These are phyloP conservation scores for Donacobius atricapilla DNA, from an alignment of 2,113 vertebrate genomes.

Conservation along the genomic window DNA sequence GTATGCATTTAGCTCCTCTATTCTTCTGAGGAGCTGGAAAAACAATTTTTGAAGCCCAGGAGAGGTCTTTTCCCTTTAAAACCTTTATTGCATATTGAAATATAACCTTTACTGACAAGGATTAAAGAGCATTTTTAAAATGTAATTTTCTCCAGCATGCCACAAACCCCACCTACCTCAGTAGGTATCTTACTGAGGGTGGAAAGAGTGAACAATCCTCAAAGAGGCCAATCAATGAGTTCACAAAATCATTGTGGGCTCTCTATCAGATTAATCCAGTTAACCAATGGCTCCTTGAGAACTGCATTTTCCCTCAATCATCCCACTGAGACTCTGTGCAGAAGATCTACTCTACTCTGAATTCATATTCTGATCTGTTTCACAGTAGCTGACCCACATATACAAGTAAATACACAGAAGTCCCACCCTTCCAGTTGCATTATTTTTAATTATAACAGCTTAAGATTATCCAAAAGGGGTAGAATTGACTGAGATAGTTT, in stretches of 20 bases:
- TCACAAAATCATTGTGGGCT: not conserved
- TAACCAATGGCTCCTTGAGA: not conserved
- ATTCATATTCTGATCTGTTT: not conserved
- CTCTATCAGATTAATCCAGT: not conserved
- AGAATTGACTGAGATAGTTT: not conserved
- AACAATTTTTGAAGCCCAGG: not conserved
- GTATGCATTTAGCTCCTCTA: not conserved
- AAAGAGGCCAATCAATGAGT: not conserved
- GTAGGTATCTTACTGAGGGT: not conserved
- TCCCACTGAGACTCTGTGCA: not conserved
- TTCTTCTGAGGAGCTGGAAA: not conserved
- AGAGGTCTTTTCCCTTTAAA: not conserved
- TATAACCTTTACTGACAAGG: not conserved
- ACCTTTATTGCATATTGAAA: not conserved
- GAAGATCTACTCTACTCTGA: not conserved
- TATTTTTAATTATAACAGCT: not conserved
- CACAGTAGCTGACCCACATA: rapidly evolving
- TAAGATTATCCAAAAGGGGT: not conserved
- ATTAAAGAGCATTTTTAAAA: not conserved
- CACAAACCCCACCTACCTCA: not conserved
- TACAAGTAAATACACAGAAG: not conserved
- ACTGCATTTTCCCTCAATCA: not conserved
- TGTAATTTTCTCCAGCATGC: not conserved
- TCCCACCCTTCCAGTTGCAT: not conserved
- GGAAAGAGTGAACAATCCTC: not conserved